A percentile compares a stretch with the other conserved stretches of the same genome.
Evolutionary conservation across 1,140 invertebrate species (phyloP).

Genomic region (Chionoecetes opilio): DNA sequence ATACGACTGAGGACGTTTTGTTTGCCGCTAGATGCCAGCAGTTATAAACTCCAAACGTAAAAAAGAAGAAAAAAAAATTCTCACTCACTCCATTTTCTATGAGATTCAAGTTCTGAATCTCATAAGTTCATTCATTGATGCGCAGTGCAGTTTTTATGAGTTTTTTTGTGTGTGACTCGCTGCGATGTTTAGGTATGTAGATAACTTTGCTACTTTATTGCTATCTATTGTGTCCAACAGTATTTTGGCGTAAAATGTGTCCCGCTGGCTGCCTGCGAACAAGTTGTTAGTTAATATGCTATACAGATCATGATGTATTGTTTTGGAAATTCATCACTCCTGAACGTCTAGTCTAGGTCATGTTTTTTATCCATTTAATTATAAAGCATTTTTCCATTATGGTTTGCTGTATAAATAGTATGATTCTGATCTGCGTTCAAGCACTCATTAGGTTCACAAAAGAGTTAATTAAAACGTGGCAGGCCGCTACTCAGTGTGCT

Average conservation of each 20-base stretch:
- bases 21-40: too few relatives aligned
- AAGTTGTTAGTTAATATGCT: neutral
- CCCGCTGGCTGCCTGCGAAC: neutral
- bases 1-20: too few relatives aligned
- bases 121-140: too few relatives aligned
- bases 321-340: neutral
- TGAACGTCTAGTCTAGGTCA: neutral
- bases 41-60: too few relatives aligned
- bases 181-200: neutral
- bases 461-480: conserved; percentile 10
- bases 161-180: too few relatives aligned
- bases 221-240: neutral
- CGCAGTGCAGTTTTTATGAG: too few relatives aligned
- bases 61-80: too few relatives aligned
- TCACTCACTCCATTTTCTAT: too few relatives aligned
- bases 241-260: neutral
- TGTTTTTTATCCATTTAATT: conserved; percentile 17
- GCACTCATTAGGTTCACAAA: neutral
- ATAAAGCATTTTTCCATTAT: conserved; percentile 12
- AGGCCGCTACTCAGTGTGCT: neutral
- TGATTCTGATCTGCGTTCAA: neutral
- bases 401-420: neutral
- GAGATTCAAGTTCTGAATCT: too few relatives aligned
- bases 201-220: neutral
- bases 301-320: neutral